A percentile compares a stretch with the other conserved stretches of the same genome.
phyloP scores from a whole-genome alignment of 2,113 vertebrate genomes.

The Leuciscus idus region DNA sequence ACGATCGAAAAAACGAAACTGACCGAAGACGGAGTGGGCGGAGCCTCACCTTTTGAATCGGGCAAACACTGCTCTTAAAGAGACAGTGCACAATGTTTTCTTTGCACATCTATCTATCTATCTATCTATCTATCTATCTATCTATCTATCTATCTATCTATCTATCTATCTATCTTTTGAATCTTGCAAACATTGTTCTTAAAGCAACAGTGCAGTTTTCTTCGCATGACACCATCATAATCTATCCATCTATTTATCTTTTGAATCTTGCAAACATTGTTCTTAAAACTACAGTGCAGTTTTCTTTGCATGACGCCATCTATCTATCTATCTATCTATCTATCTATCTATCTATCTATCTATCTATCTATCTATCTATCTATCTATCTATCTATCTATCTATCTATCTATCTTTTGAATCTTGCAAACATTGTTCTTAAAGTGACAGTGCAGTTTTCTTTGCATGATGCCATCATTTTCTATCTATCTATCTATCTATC shows the following conservation, averaged over 20 bases:
- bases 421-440: not conserved
- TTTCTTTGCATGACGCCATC: too few relatives aligned
- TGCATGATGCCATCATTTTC: too few relatives aligned
- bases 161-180: too few relatives aligned
- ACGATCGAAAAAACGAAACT: constrained; percentile 24
- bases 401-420: too few relatives aligned
- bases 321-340: not conserved
- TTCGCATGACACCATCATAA: too few relatives aligned
- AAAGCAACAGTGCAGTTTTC: not conserved
- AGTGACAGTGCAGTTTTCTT: not conserved
- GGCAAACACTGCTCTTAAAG: constrained; percentile 26
- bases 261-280: too few relatives aligned
- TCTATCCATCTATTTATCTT: too few relatives aligned
- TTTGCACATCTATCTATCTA: not conserved
- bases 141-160: not conserved
- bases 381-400: too few relatives aligned
- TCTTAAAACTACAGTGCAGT: too few relatives aligned
- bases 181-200: not conserved
- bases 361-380: too few relatives aligned
- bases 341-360: too few relatives aligned
- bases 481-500: too few relatives aligned
- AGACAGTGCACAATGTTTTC: not conserved
- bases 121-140: not conserved
- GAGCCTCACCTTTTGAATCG: constrained; percentile 64
- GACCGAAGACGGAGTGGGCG: constrained; percentile 49